Percentiles rank a stretch among this genome's conserved stretches.
phyloP scores from a whole-genome alignment of 2,113 vertebrate species.

The Nerophis lumbriciformis region DNA sequence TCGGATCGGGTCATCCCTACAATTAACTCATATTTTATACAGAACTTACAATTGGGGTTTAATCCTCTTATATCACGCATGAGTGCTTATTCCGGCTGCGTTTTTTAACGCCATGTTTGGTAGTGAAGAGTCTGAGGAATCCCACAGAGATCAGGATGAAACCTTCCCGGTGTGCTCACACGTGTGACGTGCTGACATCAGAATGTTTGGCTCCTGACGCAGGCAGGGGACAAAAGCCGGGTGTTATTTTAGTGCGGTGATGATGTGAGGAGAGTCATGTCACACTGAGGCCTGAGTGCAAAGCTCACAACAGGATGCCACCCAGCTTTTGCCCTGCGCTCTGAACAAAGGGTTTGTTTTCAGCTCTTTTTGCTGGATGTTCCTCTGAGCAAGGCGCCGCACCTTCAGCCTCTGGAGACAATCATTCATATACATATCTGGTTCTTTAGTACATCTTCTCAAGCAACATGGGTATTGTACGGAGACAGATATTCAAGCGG shows the following conservation, averaged over 20 bases:
- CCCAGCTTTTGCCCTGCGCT: background rate
- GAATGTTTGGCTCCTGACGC: slow-evolving; percentile 35
- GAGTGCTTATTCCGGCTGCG: background rate
- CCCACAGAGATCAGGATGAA: slow-evolving; percentile 22
- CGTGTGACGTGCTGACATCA: background rate
- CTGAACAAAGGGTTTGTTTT: too few species aligned
- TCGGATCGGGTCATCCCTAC: too few species aligned
- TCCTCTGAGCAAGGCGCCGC: too few species aligned
- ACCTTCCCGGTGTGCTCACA: background rate
- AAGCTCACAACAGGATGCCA: slow-evolving; percentile 29
- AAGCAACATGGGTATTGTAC: too few species aligned
- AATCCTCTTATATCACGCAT: too few species aligned
- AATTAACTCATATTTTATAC: too few species aligned
- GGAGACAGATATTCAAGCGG: too few species aligned
- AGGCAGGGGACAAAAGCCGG: slow-evolving; percentile 37
- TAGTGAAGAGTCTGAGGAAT: slow-evolving; percentile 24
- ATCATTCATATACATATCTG: too few species aligned
- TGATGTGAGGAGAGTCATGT: slow-evolving; percentile 32
- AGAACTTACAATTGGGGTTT: background rate
- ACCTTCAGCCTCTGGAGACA: too few species aligned
- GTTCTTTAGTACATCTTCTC: too few species aligned
- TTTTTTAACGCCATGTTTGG: slow-evolving; percentile 31
- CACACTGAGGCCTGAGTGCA: slow-evolving; percentile 16
- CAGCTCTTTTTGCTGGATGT: too few species aligned
- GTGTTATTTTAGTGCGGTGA: slow-evolving; percentile 51